These are phyloP conservation scores for Ptychoptera albimana DNA, from an alignment of 2,888 invertebrate genomes.

Conservation along the genomic window DNA sequence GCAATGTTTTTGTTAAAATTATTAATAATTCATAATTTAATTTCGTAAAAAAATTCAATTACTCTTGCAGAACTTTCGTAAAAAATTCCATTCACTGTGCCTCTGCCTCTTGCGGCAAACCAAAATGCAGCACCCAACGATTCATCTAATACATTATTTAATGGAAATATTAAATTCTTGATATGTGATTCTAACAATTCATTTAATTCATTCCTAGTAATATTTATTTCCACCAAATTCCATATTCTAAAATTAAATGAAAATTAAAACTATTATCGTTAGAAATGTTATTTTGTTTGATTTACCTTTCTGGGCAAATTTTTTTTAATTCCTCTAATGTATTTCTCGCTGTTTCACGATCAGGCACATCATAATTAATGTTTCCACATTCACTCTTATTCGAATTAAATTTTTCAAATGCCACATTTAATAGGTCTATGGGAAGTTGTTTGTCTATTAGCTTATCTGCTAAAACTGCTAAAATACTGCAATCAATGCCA, in stretches of 20 bases:
- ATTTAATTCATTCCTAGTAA: conserved; percentile 48
- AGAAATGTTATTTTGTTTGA: not conserved
- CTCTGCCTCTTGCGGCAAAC: conserved; percentile 78
- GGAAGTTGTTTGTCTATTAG: conserved; percentile 44
- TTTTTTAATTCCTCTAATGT: conserved; percentile 51
- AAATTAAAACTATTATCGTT: no score
- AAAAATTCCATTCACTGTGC: conserved; percentile 17
- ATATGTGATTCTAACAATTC: conserved; percentile 40
- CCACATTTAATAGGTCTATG: conserved; percentile 90
- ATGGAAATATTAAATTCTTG: conserved; percentile 67
- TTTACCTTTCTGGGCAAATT: conserved; percentile 45
- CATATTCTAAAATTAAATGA: conserved; percentile 40
- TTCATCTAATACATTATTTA: conserved; percentile 82
- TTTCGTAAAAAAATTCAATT: conserved; percentile 4
- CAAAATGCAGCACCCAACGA: conserved; percentile 91
- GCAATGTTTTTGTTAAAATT: conserved; percentile 15
- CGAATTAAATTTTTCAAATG: conserved; percentile 47
- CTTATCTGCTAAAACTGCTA: conserved; percentile 65
- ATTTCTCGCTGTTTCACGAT: conserved; percentile 59
- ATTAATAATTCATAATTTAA: not conserved
- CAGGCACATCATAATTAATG: conserved; percentile 54
- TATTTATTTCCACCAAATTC: conserved; percentile 71
- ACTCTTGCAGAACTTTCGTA: conserved; percentile 16
- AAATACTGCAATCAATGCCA: conserved; percentile 86
- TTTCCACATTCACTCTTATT: conserved; percentile 10